Evolutionary conservation across 1,140 invertebrate genomes (phyloP).

Genomic region (Magallana angulata): DNA sequence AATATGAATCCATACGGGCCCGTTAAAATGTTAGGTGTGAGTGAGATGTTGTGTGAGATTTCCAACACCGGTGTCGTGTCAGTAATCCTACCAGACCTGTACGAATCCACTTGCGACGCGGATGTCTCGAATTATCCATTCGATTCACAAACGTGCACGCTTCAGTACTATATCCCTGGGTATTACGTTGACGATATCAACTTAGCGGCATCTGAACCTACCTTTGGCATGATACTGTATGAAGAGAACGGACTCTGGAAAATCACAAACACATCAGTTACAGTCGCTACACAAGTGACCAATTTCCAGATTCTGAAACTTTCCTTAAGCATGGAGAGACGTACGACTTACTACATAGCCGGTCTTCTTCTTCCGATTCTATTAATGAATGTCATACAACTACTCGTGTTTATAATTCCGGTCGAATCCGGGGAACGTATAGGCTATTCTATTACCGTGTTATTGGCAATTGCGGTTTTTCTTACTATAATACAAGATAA

Average conservation of each 20-base stretch:
- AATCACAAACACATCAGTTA: background rate
- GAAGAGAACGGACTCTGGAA: conserved; percentile 38
- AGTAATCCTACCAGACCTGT: conserved; percentile 22
- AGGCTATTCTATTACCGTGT: conserved; percentile 45
- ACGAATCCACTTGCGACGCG: conserved; percentile 37
- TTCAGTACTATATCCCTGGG: conserved; percentile 10
- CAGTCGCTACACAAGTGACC: background rate
- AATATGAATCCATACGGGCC: conserved; percentile 43
- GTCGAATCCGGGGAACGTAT: conserved; percentile 51
- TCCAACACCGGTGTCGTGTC: background rate
- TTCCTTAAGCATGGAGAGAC: conserved; percentile 39
- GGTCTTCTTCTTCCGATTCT: conserved; percentile 50
- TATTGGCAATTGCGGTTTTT: conserved; percentile 51
- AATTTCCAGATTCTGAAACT: background rate
- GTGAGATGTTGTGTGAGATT: background rate
- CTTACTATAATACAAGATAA: conserved; percentile 47
- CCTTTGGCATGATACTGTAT: background rate
- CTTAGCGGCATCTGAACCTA: background rate
- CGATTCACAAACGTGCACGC: conserved; percentile 46
- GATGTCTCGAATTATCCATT: conserved; percentile 54
- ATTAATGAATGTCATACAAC: conserved; percentile 41
- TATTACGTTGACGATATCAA: background rate
- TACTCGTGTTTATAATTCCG: conserved; percentile 51
- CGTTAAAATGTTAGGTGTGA: background rate
- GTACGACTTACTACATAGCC: conserved; percentile 46